Base-by-base conservation (phyloP, 2,113 vertebrate species). In the Ceuthmochares aereus region DNA sequence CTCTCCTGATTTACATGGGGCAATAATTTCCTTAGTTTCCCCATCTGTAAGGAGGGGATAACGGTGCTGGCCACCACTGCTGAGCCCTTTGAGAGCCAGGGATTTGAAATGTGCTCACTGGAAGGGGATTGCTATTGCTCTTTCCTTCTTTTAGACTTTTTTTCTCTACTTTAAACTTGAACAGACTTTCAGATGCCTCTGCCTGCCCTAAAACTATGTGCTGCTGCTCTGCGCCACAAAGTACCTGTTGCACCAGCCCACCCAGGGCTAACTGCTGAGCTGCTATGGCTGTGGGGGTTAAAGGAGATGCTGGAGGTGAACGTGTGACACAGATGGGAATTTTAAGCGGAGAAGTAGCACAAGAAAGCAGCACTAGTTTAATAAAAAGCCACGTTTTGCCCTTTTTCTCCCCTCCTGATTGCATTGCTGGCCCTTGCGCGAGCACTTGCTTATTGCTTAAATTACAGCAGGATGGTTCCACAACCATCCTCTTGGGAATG, bases 371-470 rank as follows among this genome's bases (percentile, higher is more conserved):
- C n/a, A 54, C 4, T 13, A 49, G 49, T 32, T 83, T 64, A 43
- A 27, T 11, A 43, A 49, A 87, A 45, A 80, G 43, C 8, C 0
- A 0, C 11, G 26, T 9, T 88, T 68, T 83, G 5, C 34, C 30
- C 17, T 32, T 11, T 67, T 72, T 58, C 63, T 73, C 45, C 23
- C 72, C 11, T 69, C 49, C 21, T 56, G 55, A 34, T 5, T 2
- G 1, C 6, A 3, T 10, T 52, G 18, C 62, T 7, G 2, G 8
- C 63, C 45, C n/a, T 60, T 30, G 25, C 21, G 23, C 0, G 1
- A 58, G 19, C 12, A 22, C 27, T 32, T 26, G 8, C 25, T 94
- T 75, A 72, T 64, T 76, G 66, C 58, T 84, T 82, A 87, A 82
- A 60, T 96, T 74, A 54, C 78, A 90, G 70, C 63, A 88, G 72